These are phyloP conservation scores for Suncus etruscus DNA, from an alignment of 2,113 vertebrate genomes.

Conservation along the genomic window DNA sequence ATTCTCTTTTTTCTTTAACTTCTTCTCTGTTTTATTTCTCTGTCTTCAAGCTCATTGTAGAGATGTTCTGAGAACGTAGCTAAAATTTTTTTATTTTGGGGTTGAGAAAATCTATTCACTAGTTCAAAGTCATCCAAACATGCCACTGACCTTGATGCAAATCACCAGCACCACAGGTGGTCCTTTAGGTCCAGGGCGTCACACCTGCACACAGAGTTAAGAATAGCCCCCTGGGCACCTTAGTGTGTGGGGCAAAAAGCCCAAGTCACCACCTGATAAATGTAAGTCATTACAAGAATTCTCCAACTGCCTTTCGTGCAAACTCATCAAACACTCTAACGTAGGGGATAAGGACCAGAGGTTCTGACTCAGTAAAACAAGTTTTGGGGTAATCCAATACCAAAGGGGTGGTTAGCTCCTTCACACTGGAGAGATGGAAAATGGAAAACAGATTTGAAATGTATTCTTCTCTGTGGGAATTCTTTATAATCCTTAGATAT, in stretches of 20 bases:
- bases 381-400: neutral
- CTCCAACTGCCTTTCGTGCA: neutral
- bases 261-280: neutral
- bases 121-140: slow-evolving; percentile 1
- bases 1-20: neutral
- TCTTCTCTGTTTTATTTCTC: neutral
- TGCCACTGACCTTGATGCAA: too few species aligned
- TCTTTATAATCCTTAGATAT: neutral
- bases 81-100: neutral
- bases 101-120: neutral
- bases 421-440: rapidly evolving
- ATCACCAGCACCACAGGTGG: too few species aligned
- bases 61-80: neutral
- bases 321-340: neutral
- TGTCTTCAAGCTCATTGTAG: neutral
- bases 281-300: neutral
- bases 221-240: too few species aligned
- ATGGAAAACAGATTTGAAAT: neutral
- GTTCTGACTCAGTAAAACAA: neutral
- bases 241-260: too few species aligned
- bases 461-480: neutral
- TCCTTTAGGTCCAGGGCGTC: too few species aligned
- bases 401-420: neutral
- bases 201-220: too few species aligned
- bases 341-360: neutral